Evolutionary conservation across 2,797 vertebrate genomes (phyloP).

Genomic region (Hirundo rustica): DNA sequence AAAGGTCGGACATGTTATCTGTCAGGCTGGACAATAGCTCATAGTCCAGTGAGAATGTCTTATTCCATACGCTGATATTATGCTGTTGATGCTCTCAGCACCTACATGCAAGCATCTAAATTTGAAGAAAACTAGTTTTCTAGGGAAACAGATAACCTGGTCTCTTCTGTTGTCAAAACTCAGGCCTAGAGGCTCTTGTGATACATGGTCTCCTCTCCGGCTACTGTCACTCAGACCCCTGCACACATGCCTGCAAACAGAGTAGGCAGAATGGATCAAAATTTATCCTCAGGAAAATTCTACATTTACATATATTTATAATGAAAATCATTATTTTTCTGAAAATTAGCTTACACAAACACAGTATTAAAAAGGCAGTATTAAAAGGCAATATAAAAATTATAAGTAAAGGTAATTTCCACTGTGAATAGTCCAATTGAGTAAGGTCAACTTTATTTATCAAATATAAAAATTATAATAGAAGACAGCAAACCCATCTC

Average conservation of each 20-base stretch:
- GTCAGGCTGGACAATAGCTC: neutral
- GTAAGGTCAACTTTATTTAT: neutral
- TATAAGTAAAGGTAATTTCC: neutral
- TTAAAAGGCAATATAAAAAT: neutral
- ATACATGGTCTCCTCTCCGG: neutral
- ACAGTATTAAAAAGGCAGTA: neutral
- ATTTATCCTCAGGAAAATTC: neutral
- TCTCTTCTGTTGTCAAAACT: neutral
- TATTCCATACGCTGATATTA: fast-evolving
- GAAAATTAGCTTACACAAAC: neutral
- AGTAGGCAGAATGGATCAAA: neutral
- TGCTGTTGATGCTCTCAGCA: neutral
- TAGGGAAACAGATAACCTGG: neutral
- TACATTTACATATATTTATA: neutral
- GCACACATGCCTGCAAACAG: neutral
- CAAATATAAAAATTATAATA: neutral
- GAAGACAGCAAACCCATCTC: neutral
- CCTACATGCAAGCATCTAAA: neutral
- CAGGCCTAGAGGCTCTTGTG: neutral
- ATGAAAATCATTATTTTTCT: neutral
- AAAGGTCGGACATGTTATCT: neutral
- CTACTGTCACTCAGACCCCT: neutral
- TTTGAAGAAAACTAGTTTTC: neutral
- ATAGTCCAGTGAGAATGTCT: neutral
- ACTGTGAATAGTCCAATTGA: neutral